A percentile compares a stretch with the other conserved stretches of the same genome.
phyloP scores from a whole-genome alignment of 2,797 vertebrate species.

The Mionectes olivaceus region DNA sequence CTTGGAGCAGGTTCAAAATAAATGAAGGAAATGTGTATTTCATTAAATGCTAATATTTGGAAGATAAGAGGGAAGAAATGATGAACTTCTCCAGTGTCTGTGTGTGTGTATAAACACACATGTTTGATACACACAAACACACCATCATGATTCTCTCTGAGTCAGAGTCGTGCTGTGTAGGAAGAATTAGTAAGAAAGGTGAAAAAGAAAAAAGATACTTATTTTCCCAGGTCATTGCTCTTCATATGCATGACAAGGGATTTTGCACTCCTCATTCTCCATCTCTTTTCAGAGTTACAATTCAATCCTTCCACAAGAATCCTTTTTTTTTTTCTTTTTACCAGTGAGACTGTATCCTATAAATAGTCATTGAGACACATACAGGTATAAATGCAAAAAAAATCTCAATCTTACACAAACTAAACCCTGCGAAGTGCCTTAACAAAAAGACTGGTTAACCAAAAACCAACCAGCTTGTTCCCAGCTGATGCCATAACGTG shows the following conservation, averaged over 20 bases:
- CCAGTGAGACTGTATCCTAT: not conserved
- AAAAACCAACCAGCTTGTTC: not conserved
- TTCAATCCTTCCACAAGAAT: not conserved
- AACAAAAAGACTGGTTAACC: not conserved
- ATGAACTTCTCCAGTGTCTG: conserved; percentile 72
- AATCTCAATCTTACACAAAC: not conserved
- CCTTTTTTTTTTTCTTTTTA: not conserved
- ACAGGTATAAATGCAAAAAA: not conserved
- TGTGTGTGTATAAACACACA: not conserved
- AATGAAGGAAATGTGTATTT: conserved; percentile 92
- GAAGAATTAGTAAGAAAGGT: not conserved
- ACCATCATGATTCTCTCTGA: not conserved
- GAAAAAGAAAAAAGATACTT: not conserved
- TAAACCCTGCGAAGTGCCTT: not conserved
- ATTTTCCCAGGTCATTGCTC: not conserved
- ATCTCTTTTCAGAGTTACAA: not conserved
- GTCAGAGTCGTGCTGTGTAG: not conserved
- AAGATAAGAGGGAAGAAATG: conserved; percentile 75
- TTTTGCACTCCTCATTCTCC: not conserved
- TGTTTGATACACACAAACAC: not conserved
- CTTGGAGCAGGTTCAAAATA: conserved; percentile 86
- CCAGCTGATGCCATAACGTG: not conserved
- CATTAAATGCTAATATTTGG: conserved; percentile 95
- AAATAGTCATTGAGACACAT: not conserved
- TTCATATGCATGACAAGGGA: not conserved